phyloP scores from a whole-genome alignment of 2,113 vertebrate species.

The Catharus minimus region DNA sequence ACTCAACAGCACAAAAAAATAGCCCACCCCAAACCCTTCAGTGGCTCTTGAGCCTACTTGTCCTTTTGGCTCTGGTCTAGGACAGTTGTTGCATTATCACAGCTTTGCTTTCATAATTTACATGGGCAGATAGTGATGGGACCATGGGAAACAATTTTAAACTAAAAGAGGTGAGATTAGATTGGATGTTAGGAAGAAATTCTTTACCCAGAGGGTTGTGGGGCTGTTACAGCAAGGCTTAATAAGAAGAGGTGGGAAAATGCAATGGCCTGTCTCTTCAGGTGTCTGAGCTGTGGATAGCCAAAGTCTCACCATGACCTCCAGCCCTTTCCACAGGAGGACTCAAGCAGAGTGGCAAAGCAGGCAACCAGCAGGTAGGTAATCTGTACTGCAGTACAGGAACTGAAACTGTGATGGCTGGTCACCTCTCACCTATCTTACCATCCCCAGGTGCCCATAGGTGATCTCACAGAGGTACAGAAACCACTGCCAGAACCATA shows the following conservation, averaged over 20 bases:
- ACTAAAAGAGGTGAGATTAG: neutral
- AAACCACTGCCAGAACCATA: neutral
- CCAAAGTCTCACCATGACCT: neutral
- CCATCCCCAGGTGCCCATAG: neutral
- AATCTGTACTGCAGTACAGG: neutral
- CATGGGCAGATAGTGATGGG: neutral
- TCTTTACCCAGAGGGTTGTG: neutral
- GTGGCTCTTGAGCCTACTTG: neutral
- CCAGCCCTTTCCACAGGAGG: neutral
- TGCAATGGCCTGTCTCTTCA: neutral
- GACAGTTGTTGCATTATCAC: neutral
- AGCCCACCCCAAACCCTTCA: accelerated
- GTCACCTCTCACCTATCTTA: neutral
- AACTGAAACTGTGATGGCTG: neutral
- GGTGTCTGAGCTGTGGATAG: neutral
- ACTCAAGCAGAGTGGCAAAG: neutral
- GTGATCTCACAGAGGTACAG: neutral
- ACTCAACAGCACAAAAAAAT: neutral
- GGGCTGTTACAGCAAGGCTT: neutral
- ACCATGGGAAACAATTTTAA: neutral
- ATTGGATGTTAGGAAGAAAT: neutral
- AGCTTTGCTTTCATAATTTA: neutral
- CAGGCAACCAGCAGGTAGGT: neutral
- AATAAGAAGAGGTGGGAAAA: neutral
- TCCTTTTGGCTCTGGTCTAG: neutral